A percentile compares a stretch with the other conserved stretches of the same genome.
Evolutionary conservation across 2,113 vertebrate species (phyloP).

Genomic region (Donacobius atricapilla): DNA sequence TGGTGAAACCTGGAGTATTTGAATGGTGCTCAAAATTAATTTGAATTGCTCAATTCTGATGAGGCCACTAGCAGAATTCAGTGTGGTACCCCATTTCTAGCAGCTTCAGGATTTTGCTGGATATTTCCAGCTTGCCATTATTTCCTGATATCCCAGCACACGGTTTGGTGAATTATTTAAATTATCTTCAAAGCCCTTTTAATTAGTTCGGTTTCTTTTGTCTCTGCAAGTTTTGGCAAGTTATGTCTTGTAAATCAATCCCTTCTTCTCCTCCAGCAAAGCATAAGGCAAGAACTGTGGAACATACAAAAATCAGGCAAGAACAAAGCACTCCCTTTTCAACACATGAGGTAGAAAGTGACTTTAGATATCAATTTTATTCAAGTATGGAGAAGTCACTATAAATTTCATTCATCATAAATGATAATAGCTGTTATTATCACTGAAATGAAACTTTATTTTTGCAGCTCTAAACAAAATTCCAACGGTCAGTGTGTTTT

Average conservation of each 20-base stretch:
- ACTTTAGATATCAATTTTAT: background rate
- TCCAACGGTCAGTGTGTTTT: background rate
- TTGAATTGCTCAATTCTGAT: too few relatives aligned
- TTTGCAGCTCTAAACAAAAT: background rate
- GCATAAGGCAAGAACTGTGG: background rate
- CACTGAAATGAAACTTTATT: background rate
- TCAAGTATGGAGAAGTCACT: background rate
- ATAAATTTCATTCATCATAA: background rate
- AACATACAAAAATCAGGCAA: background rate
- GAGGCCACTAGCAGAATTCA: background rate
- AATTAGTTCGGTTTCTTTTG: constrained; percentile 8
- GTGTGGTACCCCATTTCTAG: background rate
- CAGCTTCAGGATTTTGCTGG: background rate
- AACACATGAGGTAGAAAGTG: background rate
- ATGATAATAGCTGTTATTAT: background rate
- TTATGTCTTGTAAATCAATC: background rate
- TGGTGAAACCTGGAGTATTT: background rate
- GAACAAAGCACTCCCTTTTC: background rate
- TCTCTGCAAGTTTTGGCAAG: background rate
- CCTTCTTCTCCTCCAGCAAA: background rate
- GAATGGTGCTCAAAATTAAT: background rate
- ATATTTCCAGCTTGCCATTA: background rate
- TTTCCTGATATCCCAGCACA: background rate
- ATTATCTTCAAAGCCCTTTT: background rate
- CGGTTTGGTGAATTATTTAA: background rate